Conservation (phyloP, 2,797 vertebrate species). For the Lepus townsendii region DNA sequence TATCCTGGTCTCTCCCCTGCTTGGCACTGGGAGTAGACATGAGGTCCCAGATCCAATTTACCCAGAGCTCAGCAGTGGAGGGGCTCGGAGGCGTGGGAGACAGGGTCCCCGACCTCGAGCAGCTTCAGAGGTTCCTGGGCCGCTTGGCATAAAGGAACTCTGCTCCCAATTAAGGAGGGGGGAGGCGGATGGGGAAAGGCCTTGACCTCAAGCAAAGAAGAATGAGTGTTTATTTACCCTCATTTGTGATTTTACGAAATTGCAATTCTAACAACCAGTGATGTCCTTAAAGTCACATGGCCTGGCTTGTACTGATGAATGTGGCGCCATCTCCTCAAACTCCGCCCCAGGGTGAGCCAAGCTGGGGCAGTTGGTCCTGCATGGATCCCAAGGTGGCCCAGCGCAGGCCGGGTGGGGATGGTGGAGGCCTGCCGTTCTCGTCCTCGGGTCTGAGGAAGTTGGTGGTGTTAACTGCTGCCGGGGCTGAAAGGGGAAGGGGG, state of each 20-base stretch:
- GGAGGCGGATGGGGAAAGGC: not conserved
- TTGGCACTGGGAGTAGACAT: constrained; percentile 44
- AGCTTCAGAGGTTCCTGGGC: not conserved
- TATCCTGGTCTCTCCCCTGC: not conserved
- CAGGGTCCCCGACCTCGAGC: not conserved
- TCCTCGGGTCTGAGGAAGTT: not conserved
- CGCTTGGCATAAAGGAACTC: not conserved
- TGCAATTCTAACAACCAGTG: not conserved
- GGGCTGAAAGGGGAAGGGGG: not conserved
- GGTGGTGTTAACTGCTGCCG: not conserved
- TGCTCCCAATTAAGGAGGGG: not conserved
- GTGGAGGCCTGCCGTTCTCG: accelerated
- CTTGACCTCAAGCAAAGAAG: not conserved
- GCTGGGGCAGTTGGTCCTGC: not conserved
- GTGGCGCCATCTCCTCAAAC: not conserved
- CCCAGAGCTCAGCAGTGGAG: not conserved
- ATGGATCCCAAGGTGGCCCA: not conserved
- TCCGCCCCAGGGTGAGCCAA: not conserved
- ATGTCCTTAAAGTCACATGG: not conserved
- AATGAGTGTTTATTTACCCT: not conserved
- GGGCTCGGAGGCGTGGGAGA: not conserved
- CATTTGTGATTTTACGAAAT: constrained; percentile 50
- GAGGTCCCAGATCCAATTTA: constrained; percentile 1
- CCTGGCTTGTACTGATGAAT: not conserved
- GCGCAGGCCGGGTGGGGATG: not conserved